Percentiles rank a stretch among this genome's conserved stretches.
phyloP scores from a whole-genome alignment of 1,140 invertebrate genomes.

The Helicoverpa armigera region DNA sequence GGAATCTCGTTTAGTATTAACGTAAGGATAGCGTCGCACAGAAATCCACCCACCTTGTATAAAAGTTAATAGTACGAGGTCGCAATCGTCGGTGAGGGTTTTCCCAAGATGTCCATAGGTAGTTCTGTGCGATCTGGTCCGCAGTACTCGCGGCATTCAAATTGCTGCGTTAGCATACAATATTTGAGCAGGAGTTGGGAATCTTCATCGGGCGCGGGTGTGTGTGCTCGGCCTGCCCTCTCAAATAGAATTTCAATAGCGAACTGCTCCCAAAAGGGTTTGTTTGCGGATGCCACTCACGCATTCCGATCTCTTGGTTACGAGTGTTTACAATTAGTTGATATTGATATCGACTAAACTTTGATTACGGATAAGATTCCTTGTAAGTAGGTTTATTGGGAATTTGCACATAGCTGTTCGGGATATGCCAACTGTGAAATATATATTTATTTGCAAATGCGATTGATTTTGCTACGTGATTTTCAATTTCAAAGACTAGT shows the following conservation, averaged over 20 bases:
- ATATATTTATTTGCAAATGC: not conserved
- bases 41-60: slow-evolving; percentile 46
- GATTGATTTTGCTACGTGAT: not conserved
- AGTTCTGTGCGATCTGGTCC: slow-evolving; percentile 40
- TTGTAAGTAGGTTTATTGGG: not conserved
- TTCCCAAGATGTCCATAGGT: slow-evolving; percentile 51
- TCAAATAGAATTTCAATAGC: slow-evolving; percentile 71
- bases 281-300: slow-evolving; percentile 59
- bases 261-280: slow-evolving; percentile 62
- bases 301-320: slow-evolving; percentile 56
- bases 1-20: slow-evolving; percentile 49
- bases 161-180: slow-evolving; percentile 65
- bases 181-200: slow-evolving; percentile 55
- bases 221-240: slow-evolving; percentile 44
- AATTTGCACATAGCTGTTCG: not conserved
- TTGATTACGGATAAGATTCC: slow-evolving; percentile 26
- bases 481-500: too few species aligned
- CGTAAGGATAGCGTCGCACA: slow-evolving; percentile 20
- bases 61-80: slow-evolving; percentile 50
- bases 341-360: slow-evolving; percentile 40
- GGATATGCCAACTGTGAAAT: not conserved
- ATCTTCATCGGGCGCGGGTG: slow-evolving; percentile 57
- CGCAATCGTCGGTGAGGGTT: slow-evolving; percentile 41
- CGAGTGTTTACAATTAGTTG: slow-evolving; percentile 55
- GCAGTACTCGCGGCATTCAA: slow-evolving; percentile 60